Percentiles rank a stretch among this genome's conserved stretches.
Conservation (phyloP, 2,113 vertebrate species). For the Psilopogon haemacephalus region DNA sequence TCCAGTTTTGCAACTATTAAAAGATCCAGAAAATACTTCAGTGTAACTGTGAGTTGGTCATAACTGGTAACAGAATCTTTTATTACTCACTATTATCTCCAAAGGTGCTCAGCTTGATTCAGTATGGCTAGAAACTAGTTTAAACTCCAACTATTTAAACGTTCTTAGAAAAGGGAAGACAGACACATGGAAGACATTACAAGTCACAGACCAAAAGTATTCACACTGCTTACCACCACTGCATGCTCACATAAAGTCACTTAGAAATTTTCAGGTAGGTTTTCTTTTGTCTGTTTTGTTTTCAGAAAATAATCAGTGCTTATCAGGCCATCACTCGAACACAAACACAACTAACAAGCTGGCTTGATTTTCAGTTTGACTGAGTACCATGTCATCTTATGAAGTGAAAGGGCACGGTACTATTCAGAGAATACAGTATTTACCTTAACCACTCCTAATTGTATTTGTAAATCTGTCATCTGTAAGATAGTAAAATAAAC, state of each 20-base stretch:
- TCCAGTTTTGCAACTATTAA: background rate
- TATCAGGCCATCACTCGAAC: background rate
- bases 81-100: background rate
- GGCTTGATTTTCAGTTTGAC: background rate
- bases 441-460: background rate
- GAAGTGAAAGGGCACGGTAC: background rate
- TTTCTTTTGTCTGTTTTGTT: background rate
- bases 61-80: background rate
- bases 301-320: background rate
- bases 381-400: accelerated
- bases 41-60: background rate
- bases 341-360: background rate
- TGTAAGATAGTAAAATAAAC: background rate
- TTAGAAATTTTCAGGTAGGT: background rate
- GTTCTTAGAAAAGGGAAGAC: background rate
- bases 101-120: background rate
- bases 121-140: background rate
- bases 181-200: background rate
- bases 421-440: background rate
- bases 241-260: background rate
- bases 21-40: background rate
- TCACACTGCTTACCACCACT: background rate
- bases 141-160: background rate
- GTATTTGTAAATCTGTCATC: background rate
- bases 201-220: background rate